Base-by-base conservation (phyloP, 1,140 invertebrate species). In the Macrocentrus cingulum region DNA sequence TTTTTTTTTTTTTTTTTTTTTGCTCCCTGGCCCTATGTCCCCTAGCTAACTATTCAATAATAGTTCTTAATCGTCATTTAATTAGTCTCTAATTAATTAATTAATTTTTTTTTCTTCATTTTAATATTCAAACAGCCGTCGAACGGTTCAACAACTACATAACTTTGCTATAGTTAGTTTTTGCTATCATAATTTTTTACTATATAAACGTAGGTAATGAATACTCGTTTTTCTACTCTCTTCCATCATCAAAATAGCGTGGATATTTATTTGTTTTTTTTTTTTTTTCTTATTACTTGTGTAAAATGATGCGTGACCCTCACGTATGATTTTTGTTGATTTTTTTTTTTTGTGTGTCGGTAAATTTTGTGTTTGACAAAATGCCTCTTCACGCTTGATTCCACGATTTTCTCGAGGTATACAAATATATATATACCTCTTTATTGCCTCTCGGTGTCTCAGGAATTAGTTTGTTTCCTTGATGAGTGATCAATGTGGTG, bases 121-220 rank as follows among this genome's bases (percentile, higher is more conserved):
- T 71, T 64, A 69, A 74, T 72, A 74, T 76, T 74, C 72, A 76
- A 76, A 75, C 74, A 77, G 68, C 70, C 69, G 68, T 74, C 68
- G 69, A 70, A 71, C 70, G 62, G 66, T 66, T 70, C 76, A 80
- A 64, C 67, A 72, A 76, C 75, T 79, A 79, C 68, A 72, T 80
- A 79, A 75, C 75, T 77, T 61, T 39, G 7, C 36, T 39, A 39
- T 39, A 8, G 13, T 39, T 39, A 39, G 7, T 39, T n/a, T 4
- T 5, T 8, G 44, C 70, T 77, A 72, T 64, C 56, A 72, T 67
- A n/a, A 39, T n/a, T 39, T n/a, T 68, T 69, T 54, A 61, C 74
- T 77, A 78, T 39, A 58, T 50, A 75, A 78, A 77, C 74, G 76
- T 76, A 76, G 58, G 42, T 55, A 39, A 68, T 77, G 76, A 34